phyloP scores from a whole-genome alignment of 2,113 vertebrate species.

The Hippocampus barbouri region DNA sequence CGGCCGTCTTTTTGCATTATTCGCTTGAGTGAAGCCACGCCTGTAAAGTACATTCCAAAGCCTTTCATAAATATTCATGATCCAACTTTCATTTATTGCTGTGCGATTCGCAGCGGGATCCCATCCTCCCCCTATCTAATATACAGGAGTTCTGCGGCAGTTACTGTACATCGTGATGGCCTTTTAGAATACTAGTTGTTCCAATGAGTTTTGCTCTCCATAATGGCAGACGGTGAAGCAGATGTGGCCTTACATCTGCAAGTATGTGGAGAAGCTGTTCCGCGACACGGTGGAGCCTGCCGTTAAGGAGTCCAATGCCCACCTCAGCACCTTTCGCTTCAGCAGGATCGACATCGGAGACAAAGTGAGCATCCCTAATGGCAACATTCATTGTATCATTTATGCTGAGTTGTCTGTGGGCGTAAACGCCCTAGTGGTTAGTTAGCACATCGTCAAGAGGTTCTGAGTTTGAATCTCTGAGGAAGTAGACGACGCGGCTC shows the following conservation, averaged over 20 bases:
- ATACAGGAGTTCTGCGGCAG: too few species aligned
- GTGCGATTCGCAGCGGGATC: neutral
- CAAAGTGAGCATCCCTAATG: constrained; percentile 75
- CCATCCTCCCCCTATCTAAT: neutral
- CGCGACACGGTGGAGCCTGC: constrained; percentile 92
- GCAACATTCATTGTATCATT: neutral
- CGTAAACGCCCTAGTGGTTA: neutral
- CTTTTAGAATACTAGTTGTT: neutral
- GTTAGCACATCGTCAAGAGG: neutral
- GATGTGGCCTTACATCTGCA: constrained; percentile 94
- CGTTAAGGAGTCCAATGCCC: constrained; percentile 84
- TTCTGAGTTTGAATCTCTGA: neutral
- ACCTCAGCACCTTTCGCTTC: constrained; percentile 93
- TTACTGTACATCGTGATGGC: neutral
- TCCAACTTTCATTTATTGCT: constrained; percentile 7
- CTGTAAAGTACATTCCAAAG: constrained; percentile 7
- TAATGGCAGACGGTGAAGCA: constrained; percentile 84
- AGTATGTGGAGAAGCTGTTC: constrained; percentile 93
- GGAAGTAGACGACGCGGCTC: neutral
- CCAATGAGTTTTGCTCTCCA: neutral
- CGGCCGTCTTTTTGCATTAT: constrained; percentile 11
- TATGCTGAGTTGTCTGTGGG: neutral
- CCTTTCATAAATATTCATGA: constrained; percentile 10
- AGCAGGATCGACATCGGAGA: constrained; percentile 89
- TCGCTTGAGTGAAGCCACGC: constrained; percentile 20